phyloP scores from a whole-genome alignment of 2,888 invertebrate genomes.

The Tetranychus truncatus region DNA sequence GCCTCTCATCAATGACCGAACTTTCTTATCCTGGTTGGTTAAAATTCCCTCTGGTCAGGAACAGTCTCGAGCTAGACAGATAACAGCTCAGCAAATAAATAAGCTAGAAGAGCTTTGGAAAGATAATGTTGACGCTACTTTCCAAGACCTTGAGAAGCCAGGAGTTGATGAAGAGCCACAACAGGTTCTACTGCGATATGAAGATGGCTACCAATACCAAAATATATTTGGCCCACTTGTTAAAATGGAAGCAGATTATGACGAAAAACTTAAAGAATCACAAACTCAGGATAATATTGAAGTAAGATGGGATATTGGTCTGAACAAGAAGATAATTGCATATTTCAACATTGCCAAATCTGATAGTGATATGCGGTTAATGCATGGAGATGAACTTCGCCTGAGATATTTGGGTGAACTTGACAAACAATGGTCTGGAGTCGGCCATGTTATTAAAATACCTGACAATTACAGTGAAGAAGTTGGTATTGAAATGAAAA shows the following conservation, averaged over 20 bases:
- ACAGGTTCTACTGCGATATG: slow-evolving; percentile 65
- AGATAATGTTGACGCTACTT: slow-evolving; percentile 78
- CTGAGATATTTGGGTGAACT: slow-evolving; percentile 60
- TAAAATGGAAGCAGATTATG: slow-evolving; percentile 92
- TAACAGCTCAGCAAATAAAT: slow-evolving; percentile 89
- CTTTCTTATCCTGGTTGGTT: slow-evolving; percentile 88
- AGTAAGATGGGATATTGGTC: slow-evolving; percentile 93
- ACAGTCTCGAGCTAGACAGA: slow-evolving; percentile 81
- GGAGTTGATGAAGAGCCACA: slow-evolving; percentile 96
- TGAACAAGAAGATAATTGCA: slow-evolving; percentile 93
- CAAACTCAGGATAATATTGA: slow-evolving; percentile 96
- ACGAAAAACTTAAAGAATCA: slow-evolving; percentile 87
- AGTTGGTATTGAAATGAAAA: slow-evolving; percentile 86
- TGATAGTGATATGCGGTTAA: slow-evolving; percentile 92
- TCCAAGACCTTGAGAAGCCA: slow-evolving; percentile 93
- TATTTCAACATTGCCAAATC: slow-evolving; percentile 94
- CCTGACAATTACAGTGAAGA: slow-evolving; percentile 78
- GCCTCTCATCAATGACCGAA: slow-evolving; percentile 85
- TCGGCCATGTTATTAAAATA: slow-evolving; percentile 77
- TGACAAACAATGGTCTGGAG: slow-evolving; percentile 76
- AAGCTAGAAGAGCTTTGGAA: slow-evolving; percentile 97
- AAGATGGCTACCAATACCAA: slow-evolving; percentile 97
- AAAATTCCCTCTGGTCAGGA: slow-evolving; percentile 94
- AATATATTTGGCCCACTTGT: slow-evolving; percentile 93
- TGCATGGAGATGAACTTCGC: slow-evolving; percentile 94